These are phyloP conservation scores for Melitaea cinxia DNA, from an alignment of 1,140 invertebrate genomes.

Conservation along the genomic window DNA sequence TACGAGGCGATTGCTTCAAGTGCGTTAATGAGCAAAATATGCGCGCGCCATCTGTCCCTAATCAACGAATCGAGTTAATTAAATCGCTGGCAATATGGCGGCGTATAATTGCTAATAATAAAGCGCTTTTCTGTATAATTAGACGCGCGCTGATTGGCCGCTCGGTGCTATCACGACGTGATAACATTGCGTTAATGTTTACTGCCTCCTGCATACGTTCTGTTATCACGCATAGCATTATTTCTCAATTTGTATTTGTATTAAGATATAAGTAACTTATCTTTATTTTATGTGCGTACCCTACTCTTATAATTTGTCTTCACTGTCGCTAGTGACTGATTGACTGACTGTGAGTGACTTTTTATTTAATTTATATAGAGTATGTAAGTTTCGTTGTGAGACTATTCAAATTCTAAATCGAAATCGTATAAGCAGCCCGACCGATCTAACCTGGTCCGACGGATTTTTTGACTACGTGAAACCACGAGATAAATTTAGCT, in stretches of 20 bases:
- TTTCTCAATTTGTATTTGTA: slow-evolving; percentile 2
- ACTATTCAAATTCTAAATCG: too few relatives aligned
- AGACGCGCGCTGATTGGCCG: slow-evolving; percentile 72
- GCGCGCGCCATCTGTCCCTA: slow-evolving; percentile 76
- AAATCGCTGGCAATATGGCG: slow-evolving; percentile 78
- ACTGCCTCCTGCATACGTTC: slow-evolving; percentile 9
- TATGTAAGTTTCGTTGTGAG: too few relatives aligned
- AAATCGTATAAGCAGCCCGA: too few relatives aligned
- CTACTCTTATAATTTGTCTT: too few relatives aligned
- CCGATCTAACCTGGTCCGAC: too few relatives aligned
- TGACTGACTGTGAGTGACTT: too few relatives aligned
- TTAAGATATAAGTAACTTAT: too few relatives aligned
- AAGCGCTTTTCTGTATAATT: slow-evolving; percentile 80
- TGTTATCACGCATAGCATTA: slow-evolving; percentile 5
- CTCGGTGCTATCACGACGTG: slow-evolving; percentile 73
- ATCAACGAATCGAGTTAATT: slow-evolving; percentile 79
- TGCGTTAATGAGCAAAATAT: slow-evolving; percentile 67
- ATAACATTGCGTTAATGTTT: slow-evolving; percentile 75
- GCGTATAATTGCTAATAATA: slow-evolving; percentile 80
- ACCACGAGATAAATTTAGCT: too few relatives aligned
- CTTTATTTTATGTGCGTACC: too few relatives aligned
- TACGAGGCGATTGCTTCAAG: slow-evolving; percentile 45
- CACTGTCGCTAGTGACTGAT: too few relatives aligned
- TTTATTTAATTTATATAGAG: too few relatives aligned
- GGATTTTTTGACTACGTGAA: too few relatives aligned